Base-by-base conservation (phyloP, 2,888 invertebrate genomes). In the Gastracanthus pulcherrimus region DNA sequence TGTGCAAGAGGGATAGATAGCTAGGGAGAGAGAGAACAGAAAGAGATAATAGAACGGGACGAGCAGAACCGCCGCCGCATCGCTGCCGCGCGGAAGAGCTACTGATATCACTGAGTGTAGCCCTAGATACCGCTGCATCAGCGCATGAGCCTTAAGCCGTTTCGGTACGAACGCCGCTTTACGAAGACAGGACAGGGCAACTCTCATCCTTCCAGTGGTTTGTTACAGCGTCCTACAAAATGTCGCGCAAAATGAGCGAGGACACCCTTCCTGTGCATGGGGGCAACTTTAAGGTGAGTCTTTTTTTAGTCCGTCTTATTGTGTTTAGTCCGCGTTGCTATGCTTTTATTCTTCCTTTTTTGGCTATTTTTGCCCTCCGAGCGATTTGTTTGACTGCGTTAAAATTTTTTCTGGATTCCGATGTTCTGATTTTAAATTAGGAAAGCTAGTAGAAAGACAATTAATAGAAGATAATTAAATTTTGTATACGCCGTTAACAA, bases 231-330 rank as follows among this genome's bases (percentile, higher is more conserved):
- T 26, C 51, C 3, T n/a, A 34, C 66, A 38, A 4, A 85, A 90
- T 90, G 90, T 89, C 90, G 85, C 89, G 88, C 84, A 89, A 87
- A 85, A 84, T 85, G 83, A 87, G 83, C 84, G 88, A 89, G 72
- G 87, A 87, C 82, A 85, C 88, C 71, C 85, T 87, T 76, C 87
- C 89, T 75, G 86, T 89, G 76, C 89, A 90, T 85, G 90, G 88
- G 88, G 89, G 88, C 87, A 89, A 89, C 78, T 89, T 89, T 86
- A 89, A 89, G 89, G 91, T 91, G 82, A 89, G 89, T 87, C 23
- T 13, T 41, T 58, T 45, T 70, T 76, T 48, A 41, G 23, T 19
- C 4, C 7, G 5, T n/a, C 26, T 55, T 55, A 3, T n/a, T 55
- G 23, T n/a, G 7, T n/a, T 45, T 7, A 55, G 23, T 3, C 7